Evolutionary conservation across 2,888 invertebrate species (phyloP).

Genomic region (Agrypnus murinus): DNA sequence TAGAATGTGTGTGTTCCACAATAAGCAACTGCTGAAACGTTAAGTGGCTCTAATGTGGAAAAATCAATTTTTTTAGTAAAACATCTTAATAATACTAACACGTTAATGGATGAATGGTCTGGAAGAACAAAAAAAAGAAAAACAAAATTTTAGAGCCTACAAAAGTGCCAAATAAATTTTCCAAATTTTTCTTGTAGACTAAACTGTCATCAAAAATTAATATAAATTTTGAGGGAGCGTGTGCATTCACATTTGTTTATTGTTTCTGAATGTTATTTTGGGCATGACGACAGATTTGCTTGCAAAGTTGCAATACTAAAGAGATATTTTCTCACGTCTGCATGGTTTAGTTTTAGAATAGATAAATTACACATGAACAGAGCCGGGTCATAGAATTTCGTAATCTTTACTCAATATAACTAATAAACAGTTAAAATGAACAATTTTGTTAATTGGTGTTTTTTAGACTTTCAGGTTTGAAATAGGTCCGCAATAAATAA

Average conservation of each 20-base stretch:
- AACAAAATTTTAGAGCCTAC: too few relatives aligned
- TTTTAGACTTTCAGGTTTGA: too few relatives aligned
- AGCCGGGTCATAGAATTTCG: too few relatives aligned
- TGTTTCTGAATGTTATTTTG: slow-evolving; percentile 16
- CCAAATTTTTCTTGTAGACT: slow-evolving; percentile 3
- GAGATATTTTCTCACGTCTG: not conserved
- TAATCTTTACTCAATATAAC: too few relatives aligned
- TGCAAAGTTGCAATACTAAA: not conserved
- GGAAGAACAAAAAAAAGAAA: too few relatives aligned
- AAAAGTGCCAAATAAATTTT: not conserved
- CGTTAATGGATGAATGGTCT: too few relatives aligned
- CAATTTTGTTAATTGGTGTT: too few relatives aligned
- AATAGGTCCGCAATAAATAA: too few relatives aligned
- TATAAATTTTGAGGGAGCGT: slow-evolving; percentile 10
- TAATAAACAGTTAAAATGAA: too few relatives aligned
- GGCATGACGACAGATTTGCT: not conserved
- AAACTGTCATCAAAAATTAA: slow-evolving; percentile 12
- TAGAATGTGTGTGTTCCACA: slow-evolving; percentile 2
- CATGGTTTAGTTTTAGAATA: too few relatives aligned
- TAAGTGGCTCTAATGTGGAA: slow-evolving; percentile 9
- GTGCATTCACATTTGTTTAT: slow-evolving; percentile 14
- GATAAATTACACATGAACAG: too few relatives aligned
- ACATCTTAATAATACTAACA: too few relatives aligned
- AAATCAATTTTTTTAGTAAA: not conserved
- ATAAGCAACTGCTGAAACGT: slow-evolving; percentile 2